Percentiles rank a stretch among this genome's conserved stretches.
Conservation (phyloP, 2,797 vertebrate genomes). For the Anomalospiza imberbis region DNA sequence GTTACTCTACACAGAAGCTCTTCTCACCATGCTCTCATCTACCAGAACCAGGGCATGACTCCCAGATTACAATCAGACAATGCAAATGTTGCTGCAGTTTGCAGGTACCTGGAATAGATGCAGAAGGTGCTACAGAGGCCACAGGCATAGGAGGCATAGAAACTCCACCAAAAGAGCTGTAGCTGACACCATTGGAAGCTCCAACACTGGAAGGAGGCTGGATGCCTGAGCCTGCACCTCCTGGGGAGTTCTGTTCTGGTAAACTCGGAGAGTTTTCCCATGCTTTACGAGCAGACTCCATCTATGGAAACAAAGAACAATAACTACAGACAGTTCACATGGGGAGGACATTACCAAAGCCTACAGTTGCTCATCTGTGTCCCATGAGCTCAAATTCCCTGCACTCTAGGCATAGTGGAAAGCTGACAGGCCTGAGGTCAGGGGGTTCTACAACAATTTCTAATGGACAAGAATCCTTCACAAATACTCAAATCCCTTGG, state of each 20-base stretch:
- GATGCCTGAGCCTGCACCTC: constrained; percentile 77
- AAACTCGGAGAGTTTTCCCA: constrained; percentile 98
- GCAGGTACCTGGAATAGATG: constrained; percentile 92
- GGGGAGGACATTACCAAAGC: neutral
- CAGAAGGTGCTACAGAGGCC: constrained; percentile 94
- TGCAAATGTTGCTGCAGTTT: neutral
- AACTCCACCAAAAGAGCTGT: constrained; percentile 95
- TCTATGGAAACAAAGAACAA: constrained; percentile 72
- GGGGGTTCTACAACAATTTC: neutral
- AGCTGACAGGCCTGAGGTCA: neutral
- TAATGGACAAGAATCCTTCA: neutral
- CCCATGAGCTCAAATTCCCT: neutral
- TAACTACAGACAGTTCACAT: neutral
- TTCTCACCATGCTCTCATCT: neutral
- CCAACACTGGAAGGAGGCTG: constrained; percentile 91
- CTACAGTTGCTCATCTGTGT: neutral
- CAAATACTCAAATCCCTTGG: neutral
- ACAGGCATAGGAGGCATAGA: constrained; percentile 98
- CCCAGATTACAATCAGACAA: neutral
- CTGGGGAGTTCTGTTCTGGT: constrained; percentile 95
- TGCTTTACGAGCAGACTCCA: constrained; percentile 98
- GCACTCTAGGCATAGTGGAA: neutral
- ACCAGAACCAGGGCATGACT: neutral
- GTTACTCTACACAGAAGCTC: neutral
- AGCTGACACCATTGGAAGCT: constrained; percentile 91